Evolutionary conservation across 2,113 vertebrate genomes (phyloP), one percentile per base, ranked within the genome.

Genomic region (Apeltes quadracus): DNA sequence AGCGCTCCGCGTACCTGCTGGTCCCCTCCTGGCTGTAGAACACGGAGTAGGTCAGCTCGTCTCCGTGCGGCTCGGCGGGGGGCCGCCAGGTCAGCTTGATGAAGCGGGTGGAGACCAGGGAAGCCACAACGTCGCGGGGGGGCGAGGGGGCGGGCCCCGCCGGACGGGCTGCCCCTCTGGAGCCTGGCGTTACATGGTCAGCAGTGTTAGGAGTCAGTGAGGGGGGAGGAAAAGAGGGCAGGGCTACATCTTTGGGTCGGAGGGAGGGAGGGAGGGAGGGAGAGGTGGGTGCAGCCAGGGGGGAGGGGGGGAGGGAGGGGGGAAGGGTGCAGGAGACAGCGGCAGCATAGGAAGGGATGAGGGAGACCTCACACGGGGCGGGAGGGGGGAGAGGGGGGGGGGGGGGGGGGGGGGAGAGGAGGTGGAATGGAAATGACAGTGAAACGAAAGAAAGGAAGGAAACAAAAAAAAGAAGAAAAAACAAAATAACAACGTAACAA

Each of bases 151-250:
- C 79, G 27, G 97, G 96, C 85, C 96, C 96, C 34, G 94, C 87
- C 10, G 88, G 94, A 86, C 93, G 92, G 59, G 93, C 90, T 15
- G 84, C 78, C n/a, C 95, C 92, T 82, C 95, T 90, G 29, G 90
- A 90, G 91, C 96, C 97, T 96, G 96, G 95, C 91, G 96, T 97
- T 97, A 98, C 95, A 98, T 96, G 96, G 95, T 98, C 96, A 98
- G 96, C 95, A 99, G 98, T 98, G 95, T 98, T 96, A 99, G 95
- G 96, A 96, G 95, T 98, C 97, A 99, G 96, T 98, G 97, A 96
- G 93, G 97, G 96, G 96, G 96, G 94, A 91, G 94, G 95, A 93
- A 94, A 94, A 91, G 96, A 95, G 94, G 97, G 97, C 92, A 96
- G 94, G 95, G 96, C 93, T 95, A 98, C 94, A 95, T 96, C 97